Base-by-base conservation (phyloP, 2,113 vertebrate species). In the Pelvicachromis taeniatus region DNA sequence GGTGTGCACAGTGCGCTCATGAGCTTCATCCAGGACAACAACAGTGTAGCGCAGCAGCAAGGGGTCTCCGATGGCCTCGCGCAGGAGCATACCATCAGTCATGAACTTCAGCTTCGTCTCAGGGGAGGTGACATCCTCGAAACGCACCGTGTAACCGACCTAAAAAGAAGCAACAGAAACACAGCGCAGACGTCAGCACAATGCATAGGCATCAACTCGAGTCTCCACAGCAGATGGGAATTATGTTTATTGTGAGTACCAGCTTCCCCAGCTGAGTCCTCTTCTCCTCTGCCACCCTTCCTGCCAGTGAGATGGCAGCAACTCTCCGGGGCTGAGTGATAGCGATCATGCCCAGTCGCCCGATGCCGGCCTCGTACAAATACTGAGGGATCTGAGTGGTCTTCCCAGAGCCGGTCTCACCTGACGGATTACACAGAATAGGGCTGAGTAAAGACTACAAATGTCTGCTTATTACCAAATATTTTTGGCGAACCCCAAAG, bases 371-470 rank as follows among this genome's bases (percentile, higher is more conserved):
- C 89, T 99, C 98, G 0, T 98, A 99, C 42, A 99, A 96, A 84
- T 98, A 99, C 95, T 99, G 99, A 1, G 99, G 99, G 42, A 98
- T 94, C 95, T 99, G 99, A 1, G 99, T 99, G 23, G 99, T 99
- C 94, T 99, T 99, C 48, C 99, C 99, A 0, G 99, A 99, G 56
- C 99, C 99, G 0, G 99, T 99, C 94, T 99, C 99, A 82, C 99
- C 99, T 99, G 84, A 2, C 13, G 38, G 2, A 58, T 0, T 31
- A 80, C 9, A 83, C 45, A 82, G 9, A 26, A 1, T 29, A 59
- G 3, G 6, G 23, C 7, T 8, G 16, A 9, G 26, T 73, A 50
- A 53, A 4, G 8, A 17, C 14, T 52, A 5, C 16, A 31, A 11
- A n/a, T 7, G 23, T 7, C 14, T 16, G 16, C 3, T 52, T 19